phyloP scores from a whole-genome alignment of 2,888 invertebrate genomes.

The Hartigia nigra region DNA sequence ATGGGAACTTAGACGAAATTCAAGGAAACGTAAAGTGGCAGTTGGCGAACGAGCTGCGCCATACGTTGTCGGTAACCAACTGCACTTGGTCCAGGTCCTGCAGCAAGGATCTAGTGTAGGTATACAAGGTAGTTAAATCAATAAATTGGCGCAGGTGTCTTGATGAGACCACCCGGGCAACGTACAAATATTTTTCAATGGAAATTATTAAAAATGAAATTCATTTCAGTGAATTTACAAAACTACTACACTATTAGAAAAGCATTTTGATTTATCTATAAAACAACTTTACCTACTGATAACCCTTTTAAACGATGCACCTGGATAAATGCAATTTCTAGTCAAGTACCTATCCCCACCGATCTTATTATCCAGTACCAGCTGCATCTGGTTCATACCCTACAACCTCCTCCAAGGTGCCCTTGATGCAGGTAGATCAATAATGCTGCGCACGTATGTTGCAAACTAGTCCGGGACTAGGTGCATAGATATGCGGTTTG shows the following conservation, averaged over 20 bases:
- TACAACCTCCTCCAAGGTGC: neutral
- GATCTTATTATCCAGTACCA: neutral
- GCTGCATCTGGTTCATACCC: neutral
- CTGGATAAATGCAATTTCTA: neutral
- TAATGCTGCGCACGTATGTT: neutral
- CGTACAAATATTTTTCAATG: neutral
- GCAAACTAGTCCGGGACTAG: neutral
- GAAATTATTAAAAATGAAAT: neutral
- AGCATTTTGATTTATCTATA: neutral
- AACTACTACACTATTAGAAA: neutral
- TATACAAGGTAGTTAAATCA: constrained; percentile 24
- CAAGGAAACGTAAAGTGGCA: constrained; percentile 26
- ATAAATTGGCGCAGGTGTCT: constrained; percentile 38
- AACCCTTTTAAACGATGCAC: neutral
- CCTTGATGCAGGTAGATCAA: neutral
- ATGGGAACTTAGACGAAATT: neutral
- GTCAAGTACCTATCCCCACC: neutral
- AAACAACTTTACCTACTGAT: neutral
- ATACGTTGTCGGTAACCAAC: constrained; percentile 39
- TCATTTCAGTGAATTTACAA: neutral
- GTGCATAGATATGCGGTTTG: neutral
- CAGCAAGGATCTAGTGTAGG: constrained; percentile 28
- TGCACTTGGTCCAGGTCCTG: constrained; percentile 41
- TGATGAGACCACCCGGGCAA: neutral
- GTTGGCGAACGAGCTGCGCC: constrained; percentile 41